These are phyloP conservation scores for Nomia melanderi DNA, from an alignment of 1,140 invertebrate species.

Conservation along the genomic window DNA sequence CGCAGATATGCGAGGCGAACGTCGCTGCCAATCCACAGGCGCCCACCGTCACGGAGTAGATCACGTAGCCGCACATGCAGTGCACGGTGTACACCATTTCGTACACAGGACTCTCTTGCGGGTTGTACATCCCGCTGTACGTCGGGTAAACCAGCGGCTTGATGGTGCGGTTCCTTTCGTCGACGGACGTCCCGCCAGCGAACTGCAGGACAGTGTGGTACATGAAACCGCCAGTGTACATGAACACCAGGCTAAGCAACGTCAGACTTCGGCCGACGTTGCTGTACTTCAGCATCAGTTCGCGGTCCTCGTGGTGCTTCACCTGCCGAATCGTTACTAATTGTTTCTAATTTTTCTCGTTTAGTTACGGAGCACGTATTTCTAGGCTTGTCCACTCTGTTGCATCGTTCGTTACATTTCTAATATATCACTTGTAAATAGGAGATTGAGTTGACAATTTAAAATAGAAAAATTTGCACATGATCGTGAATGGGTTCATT, in stretches of 20 bases:
- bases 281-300: conserved; percentile 52
- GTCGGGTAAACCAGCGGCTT: conserved; percentile 55
- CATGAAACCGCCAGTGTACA: conserved; percentile 49
- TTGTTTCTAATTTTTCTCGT: neutral
- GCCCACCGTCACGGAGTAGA: conserved; percentile 33
- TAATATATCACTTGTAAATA: too few species aligned
- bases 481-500: too few species aligned
- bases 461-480: too few species aligned
- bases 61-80: conserved; percentile 42
- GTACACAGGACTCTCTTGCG: conserved; percentile 43
- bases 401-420: too few species aligned
- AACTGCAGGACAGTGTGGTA: conserved; percentile 43
- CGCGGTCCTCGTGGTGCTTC: neutral
- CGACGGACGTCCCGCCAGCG: conserved; percentile 3
- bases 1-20: conserved; percentile 52
- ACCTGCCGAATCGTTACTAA: conserved; percentile 29
- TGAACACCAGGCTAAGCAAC: conserved; percentile 41
- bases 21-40: conserved; percentile 51
- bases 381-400: too few species aligned
- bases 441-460: too few species aligned
- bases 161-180: conserved; percentile 46
- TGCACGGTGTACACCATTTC: conserved; percentile 53
- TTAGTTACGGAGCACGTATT: too few species aligned
- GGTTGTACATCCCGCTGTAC: conserved; percentile 33
- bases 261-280: conserved; percentile 48